Evolutionary conservation across 2,888 invertebrate species (phyloP).

Genomic region (Synanthedon myopaeformis): DNA sequence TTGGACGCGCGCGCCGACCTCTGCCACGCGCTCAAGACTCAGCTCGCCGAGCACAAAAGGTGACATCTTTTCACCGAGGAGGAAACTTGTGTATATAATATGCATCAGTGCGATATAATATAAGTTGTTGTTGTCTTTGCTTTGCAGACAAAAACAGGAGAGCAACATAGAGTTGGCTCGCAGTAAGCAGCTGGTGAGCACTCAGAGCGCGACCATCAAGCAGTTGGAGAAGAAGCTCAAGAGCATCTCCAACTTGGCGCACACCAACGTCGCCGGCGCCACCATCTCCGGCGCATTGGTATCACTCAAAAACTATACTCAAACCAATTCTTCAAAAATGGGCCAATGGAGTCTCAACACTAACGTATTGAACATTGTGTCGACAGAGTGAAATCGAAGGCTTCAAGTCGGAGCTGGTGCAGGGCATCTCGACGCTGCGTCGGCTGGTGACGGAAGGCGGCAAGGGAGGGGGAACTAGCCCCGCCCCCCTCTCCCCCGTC

Average conservation of each 20-base stretch:
- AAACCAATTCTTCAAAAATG: not conserved
- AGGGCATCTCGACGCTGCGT: conserved; percentile 47
- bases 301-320: conserved; percentile 8
- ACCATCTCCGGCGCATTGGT: conserved; percentile 11
- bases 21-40: conserved; percentile 36
- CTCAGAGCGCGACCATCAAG: conserved; percentile 50
- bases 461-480: conserved; percentile 3
- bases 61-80: conserved; percentile 10
- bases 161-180: conserved; percentile 43
- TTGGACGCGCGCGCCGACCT: conserved; percentile 30
- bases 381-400: conserved; percentile 55
- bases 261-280: not conserved
- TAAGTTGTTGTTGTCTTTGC: not conserved
- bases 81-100: too few relatives aligned
- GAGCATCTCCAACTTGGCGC: not conserved
- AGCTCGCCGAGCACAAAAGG: conserved; percentile 44
- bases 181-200: conserved; percentile 32
- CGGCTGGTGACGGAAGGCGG: conserved; percentile 29
- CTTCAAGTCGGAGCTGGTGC: conserved; percentile 47
- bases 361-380: too few relatives aligned
- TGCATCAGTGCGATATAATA: too few relatives aligned
- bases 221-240: conserved; percentile 54
- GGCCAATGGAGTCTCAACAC: too few relatives aligned
- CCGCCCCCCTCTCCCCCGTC: too few relatives aligned
- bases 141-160: conserved; percentile 35